phyloP scores from a whole-genome alignment of 2,888 invertebrate species.

The Eumerus sabulonum region DNA sequence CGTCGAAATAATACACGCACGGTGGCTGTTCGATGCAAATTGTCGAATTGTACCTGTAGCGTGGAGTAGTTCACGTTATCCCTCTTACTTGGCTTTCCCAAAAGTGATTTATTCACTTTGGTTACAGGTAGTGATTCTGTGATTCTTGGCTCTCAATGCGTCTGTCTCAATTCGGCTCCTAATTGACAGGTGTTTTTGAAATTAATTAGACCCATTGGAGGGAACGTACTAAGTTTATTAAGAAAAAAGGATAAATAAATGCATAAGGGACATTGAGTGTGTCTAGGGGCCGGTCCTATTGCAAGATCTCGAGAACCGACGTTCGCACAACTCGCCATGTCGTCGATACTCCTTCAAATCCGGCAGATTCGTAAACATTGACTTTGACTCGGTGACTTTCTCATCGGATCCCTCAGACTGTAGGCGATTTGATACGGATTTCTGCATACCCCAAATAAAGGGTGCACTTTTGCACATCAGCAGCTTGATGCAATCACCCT shows the following conservation, averaged over 20 bases:
- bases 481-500: constrained; percentile 85
- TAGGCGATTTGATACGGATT: constrained; percentile 79
- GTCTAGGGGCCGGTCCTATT: constrained; percentile 53
- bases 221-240: neutral
- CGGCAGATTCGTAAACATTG: constrained; percentile 83
- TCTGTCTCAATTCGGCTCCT: constrained; percentile 46
- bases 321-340: constrained; percentile 83
- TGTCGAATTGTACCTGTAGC: constrained; percentile 20
- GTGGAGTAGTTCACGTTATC: neutral
- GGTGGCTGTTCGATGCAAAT: constrained; percentile 62
- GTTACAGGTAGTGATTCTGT: constrained; percentile 3
- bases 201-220: constrained; percentile 47
- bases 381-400: constrained; percentile 71
- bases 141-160: neutral
- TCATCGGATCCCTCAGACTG: constrained; percentile 1
- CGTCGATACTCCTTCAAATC: constrained; percentile 81
- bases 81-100: constrained; percentile 25
- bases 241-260: too few relatives aligned
- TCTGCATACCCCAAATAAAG: constrained; percentile 88
- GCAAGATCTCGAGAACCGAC: constrained; percentile 80
- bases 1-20: constrained; percentile 40
- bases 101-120: constrained; percentile 56
- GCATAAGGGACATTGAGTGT: too few relatives aligned
- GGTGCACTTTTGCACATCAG: constrained; percentile 89
- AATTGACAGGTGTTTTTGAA: constrained; percentile 51